Base-by-base conservation (phyloP, 2,113 vertebrate species). In the Clarias gariepinus region DNA sequence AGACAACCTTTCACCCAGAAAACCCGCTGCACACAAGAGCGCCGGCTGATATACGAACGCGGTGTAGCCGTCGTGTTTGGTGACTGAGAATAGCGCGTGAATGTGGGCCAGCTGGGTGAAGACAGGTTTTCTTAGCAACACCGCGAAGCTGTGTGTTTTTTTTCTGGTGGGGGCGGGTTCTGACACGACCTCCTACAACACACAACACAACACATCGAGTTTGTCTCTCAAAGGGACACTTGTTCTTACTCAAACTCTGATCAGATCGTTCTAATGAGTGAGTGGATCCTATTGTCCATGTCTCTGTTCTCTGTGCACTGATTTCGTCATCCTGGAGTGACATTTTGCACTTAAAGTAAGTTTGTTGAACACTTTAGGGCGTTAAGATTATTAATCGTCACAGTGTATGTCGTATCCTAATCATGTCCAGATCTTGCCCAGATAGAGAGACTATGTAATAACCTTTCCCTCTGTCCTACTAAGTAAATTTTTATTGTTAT, bases 1-100 rank as follows among this genome's bases (percentile, higher is more conserved):
- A 3, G 74, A 53, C 53, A 53, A 92, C 90, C 91, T 93, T 92
- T 94, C 89, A 91, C 90, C 89, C 86, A 91, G 87, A 91, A 89
- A 66, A 84, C 73, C 19, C 18, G 71, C 57, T 52, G 66, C 47
- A 36, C 47, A 53, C 53, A 76, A 30, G 63, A 53, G 30, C n/a
- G 41, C n/a, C 47, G 16, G 23, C 36, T 86, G 82, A 84, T 68
- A 79, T 77, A 60, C 30, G 6, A 74, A 25, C 69, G 33, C 63
- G 33, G 19, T n/a, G 66, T 19, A 78, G 53, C 60, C 71, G 57
- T 80, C 85, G 53, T 63, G 23, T n/a, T 66, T 53, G 66, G 47
- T 53, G 57, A 61, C 81, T 90, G 85, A 89, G 85, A 85, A 86
- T 73, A 86, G 66, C 83, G 4, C 11, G 19, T 9, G 28, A n/a